Evolutionary conservation across 2,113 vertebrate genomes (phyloP).

Genomic region (Spilogale gracilis): DNA sequence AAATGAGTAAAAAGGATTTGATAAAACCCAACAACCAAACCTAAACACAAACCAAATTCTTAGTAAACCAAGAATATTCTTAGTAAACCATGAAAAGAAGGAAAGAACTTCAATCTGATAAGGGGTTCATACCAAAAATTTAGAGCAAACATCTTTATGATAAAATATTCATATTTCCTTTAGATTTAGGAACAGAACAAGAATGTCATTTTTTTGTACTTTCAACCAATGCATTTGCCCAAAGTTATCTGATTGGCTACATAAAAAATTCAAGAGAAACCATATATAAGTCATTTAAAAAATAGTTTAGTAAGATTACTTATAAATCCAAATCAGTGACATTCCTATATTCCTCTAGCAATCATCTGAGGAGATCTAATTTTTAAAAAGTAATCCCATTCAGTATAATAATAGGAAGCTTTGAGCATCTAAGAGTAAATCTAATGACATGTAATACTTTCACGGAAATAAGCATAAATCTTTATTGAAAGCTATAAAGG

Average conservation of each 20-base stretch:
- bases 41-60: conserved; percentile 27
- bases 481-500: background rate
- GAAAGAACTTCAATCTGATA: conserved; percentile 1
- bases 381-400: background rate
- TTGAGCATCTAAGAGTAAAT: background rate
- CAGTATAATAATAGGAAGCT: background rate
- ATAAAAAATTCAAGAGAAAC: background rate
- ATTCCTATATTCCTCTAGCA: background rate
- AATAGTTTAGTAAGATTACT: background rate
- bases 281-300: conserved; percentile 32
- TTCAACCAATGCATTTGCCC: background rate
- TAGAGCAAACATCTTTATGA: background rate
- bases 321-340: background rate
- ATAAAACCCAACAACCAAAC: background rate
- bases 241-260: background rate
- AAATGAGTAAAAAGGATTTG: background rate
- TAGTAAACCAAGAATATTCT: background rate
- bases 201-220: background rate
- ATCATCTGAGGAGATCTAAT: background rate
- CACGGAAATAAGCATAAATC: background rate
- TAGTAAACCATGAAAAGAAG: background rate
- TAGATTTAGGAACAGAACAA: conserved; percentile 7
- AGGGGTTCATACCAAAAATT: background rate
- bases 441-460: background rate
- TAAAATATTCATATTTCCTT: background rate